These are phyloP conservation scores for Spea multiplicata DNA, from an alignment of 2,113 vertebrate genomes.

Conservation along the genomic window DNA sequence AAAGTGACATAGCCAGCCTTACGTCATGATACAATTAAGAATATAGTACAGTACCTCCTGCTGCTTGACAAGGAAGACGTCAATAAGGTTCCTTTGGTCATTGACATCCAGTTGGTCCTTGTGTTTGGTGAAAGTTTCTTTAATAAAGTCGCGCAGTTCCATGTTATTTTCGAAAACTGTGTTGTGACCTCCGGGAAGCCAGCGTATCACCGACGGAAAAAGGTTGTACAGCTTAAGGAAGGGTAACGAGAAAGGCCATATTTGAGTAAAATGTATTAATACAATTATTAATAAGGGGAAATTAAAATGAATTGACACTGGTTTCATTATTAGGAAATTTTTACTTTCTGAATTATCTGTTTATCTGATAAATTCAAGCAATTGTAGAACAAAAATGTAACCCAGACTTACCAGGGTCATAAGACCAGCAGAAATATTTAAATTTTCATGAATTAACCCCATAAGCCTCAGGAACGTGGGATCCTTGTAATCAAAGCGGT, in stretches of 20 bases:
- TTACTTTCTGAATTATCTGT: too few relatives aligned
- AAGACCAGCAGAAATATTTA: background rate
- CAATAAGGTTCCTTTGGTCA: conserved; percentile 60
- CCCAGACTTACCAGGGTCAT: background rate
- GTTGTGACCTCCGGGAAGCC: conserved; percentile 56
- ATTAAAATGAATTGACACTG: background rate
- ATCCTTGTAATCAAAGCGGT: conserved; percentile 42
- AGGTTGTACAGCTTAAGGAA: conserved; percentile 59
- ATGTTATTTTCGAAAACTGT: conserved; percentile 45
- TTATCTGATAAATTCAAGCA: background rate
- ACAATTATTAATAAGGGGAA: background rate
- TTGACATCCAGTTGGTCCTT: conserved; percentile 57
- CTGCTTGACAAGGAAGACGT: conserved; percentile 62
- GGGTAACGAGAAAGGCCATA: conserved; percentile 20
- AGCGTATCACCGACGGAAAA: conserved; percentile 53
- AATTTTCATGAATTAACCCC: conserved; percentile 1
- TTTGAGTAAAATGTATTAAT: background rate
- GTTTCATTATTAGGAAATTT: too few relatives aligned
- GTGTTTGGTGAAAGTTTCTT: conserved; percentile 45
- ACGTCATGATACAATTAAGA: too few relatives aligned
- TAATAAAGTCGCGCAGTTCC: conserved; percentile 48
- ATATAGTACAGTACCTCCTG: conserved; percentile 53
- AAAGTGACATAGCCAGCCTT: background rate
- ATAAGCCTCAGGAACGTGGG: conserved; percentile 19
- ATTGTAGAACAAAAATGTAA: background rate